Conservation (phyloP, 2,888 invertebrate genomes). For the Thereva nobilitata region DNA sequence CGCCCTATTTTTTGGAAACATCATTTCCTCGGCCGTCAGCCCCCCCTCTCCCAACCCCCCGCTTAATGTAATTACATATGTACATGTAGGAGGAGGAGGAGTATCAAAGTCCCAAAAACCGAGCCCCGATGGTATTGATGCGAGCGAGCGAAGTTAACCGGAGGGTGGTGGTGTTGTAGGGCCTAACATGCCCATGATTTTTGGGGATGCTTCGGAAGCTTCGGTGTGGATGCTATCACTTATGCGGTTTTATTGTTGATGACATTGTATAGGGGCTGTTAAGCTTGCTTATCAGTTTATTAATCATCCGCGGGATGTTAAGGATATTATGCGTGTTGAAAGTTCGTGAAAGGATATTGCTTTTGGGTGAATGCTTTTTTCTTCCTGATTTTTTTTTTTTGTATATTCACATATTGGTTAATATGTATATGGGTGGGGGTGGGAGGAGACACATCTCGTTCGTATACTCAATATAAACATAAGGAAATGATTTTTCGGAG, state of each 20-base stretch:
- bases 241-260: conserved; percentile 33
- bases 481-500: too few species aligned
- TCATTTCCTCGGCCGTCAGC: background rate
- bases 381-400: too few species aligned
- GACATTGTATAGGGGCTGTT: conserved; percentile 29
- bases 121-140: background rate
- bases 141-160: background rate
- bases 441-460: too few species aligned
- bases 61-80: conserved; percentile 20
- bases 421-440: too few species aligned
- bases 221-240: conserved; percentile 24
- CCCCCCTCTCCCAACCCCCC: conserved; percentile 1
- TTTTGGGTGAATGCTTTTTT: too few species aligned
- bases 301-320: conserved; percentile 25
- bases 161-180: background rate
- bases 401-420: too few species aligned
- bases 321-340: conserved; percentile 3
- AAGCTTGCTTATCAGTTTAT: conserved; percentile 34
- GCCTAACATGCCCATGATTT: conserved; percentile 5
- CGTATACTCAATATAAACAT: too few species aligned
- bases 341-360: conserved; percentile 23
- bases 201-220: conserved; percentile 9
- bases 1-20: conserved; percentile 16
- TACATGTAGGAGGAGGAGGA: conserved; percentile 7
- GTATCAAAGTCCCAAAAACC: conserved; percentile 11